A percentile compares a stretch with the other conserved stretches of the same genome.
Conservation (phyloP, 2,113 vertebrate genomes). For the Pelmatolapia mariae region DNA sequence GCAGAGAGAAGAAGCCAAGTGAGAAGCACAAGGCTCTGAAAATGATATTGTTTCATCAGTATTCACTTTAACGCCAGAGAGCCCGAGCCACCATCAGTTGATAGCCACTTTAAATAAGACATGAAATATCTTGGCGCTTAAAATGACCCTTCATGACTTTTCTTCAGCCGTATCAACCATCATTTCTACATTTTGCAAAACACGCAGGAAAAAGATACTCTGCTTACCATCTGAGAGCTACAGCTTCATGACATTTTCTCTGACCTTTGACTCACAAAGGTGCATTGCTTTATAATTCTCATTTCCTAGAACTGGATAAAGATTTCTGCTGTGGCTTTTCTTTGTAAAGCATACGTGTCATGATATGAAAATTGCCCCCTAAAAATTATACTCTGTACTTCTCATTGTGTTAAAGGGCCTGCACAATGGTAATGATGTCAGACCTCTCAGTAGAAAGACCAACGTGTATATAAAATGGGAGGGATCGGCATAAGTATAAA, state of each 20-base stretch:
- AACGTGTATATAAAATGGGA: background rate
- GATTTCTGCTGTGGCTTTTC: background rate
- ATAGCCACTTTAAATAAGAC: background rate
- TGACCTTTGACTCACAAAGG: background rate
- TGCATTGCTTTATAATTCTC: background rate
- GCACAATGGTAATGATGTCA: background rate
- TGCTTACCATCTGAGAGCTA: background rate
- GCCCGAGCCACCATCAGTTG: background rate
- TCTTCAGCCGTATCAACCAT: background rate
- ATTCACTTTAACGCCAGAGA: background rate
- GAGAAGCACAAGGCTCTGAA: background rate
- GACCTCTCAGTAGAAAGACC: background rate
- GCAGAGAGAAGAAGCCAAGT: background rate
- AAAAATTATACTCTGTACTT: background rate
- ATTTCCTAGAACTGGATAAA: background rate
- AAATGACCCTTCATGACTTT: background rate
- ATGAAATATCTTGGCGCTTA: background rate
- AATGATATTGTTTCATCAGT: background rate
- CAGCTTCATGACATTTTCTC: background rate
- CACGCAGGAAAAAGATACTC: background rate
- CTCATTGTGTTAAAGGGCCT: background rate
- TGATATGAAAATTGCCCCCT: background rate
- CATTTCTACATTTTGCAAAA: background rate
- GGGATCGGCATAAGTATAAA: rapidly evolving
- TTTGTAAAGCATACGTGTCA: background rate